Percentiles rank a stretch among this genome's conserved stretches.
Evolutionary conservation across 1,140 invertebrate genomes (phyloP).

Genomic region (Drosophila santomea): DNA sequence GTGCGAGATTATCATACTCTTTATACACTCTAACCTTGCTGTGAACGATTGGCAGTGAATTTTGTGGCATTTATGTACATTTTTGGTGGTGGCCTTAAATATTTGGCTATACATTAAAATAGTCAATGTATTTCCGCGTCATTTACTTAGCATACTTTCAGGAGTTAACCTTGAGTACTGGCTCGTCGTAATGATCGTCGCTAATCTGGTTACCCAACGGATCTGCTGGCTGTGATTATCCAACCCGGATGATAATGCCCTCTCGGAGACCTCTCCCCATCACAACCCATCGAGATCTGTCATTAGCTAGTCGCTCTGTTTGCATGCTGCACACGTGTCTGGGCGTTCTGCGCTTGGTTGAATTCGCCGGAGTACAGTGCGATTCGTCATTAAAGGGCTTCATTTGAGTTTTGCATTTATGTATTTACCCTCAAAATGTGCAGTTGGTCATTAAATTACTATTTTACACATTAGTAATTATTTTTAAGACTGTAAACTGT

Average conservation of each 20-base stretch:
- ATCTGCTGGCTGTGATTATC: conserved; percentile 4
- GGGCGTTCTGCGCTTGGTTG: conserved; percentile 5
- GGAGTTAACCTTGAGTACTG: background rate
- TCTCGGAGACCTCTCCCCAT: conserved; percentile 10
- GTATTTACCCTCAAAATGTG: too few relatives aligned
- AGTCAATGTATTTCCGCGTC: too few relatives aligned
- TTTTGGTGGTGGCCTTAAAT: too few relatives aligned
- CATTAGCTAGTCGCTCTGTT: conserved; percentile 38
- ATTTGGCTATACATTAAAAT: too few relatives aligned
- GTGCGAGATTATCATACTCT: too few relatives aligned
- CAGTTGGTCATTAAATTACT: too few relatives aligned
- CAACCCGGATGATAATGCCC: conserved; percentile 16
- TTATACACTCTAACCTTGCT: too few relatives aligned
- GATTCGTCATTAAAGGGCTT: background rate
- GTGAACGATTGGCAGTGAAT: too few relatives aligned
- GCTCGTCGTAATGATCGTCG: background rate
- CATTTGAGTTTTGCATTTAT: background rate
- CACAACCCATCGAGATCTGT: conserved; percentile 17
- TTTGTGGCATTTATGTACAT: too few relatives aligned
- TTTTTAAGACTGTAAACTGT: too few relatives aligned
- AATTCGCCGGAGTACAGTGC: conserved; percentile 12
- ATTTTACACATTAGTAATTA: too few relatives aligned
- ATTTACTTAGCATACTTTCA: conserved; percentile 19
- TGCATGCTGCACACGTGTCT: conserved; percentile 57
- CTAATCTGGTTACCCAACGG: conserved; percentile 23